Conservation (phyloP, 1,140 invertebrate species). For the Drosophila nebulosa region DNA sequence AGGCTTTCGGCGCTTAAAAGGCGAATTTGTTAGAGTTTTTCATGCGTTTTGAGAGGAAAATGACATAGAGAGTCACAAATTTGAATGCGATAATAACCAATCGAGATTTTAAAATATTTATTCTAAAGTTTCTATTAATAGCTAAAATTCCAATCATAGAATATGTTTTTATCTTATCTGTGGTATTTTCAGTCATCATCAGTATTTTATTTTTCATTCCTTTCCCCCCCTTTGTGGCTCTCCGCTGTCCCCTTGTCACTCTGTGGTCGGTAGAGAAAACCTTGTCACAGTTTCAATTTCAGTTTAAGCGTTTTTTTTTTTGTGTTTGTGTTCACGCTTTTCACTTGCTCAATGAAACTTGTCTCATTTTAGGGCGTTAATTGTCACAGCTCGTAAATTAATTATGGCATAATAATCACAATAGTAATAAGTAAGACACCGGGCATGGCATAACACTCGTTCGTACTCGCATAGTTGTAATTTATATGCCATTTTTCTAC, state of each 20-base stretch:
- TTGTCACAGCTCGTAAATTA: constrained; percentile 79
- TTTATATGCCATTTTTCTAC: background rate
- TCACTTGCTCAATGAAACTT: constrained; percentile 38
- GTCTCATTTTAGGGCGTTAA: constrained; percentile 58
- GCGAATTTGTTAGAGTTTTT: no score
- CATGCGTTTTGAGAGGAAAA: no score
- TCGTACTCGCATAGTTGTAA: constrained; percentile 17
- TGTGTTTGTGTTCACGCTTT: constrained; percentile 54
- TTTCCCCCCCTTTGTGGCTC: background rate
- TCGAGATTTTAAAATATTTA: background rate
- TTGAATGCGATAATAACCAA: background rate
- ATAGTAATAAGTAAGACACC: constrained; percentile 12
- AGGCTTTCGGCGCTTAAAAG: no score
- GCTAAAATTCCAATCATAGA: background rate
- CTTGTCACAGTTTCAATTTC: constrained; percentile 47
- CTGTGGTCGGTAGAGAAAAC: constrained; percentile 26
- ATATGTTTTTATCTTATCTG: background rate
- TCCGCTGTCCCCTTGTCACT: background rate
- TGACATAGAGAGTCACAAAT: no score
- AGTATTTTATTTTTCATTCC: background rate
- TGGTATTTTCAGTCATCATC: background rate
- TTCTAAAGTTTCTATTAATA: background rate
- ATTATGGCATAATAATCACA: constrained; percentile 68
- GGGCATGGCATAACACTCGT: constrained; percentile 5
- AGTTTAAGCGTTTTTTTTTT: constrained; percentile 15